A percentile compares a stretch with the other conserved stretches of the same genome.
These are phyloP conservation scores for Phyto melanocephala DNA, from an alignment of 2,888 invertebrate species.

Conservation along the genomic window DNA sequence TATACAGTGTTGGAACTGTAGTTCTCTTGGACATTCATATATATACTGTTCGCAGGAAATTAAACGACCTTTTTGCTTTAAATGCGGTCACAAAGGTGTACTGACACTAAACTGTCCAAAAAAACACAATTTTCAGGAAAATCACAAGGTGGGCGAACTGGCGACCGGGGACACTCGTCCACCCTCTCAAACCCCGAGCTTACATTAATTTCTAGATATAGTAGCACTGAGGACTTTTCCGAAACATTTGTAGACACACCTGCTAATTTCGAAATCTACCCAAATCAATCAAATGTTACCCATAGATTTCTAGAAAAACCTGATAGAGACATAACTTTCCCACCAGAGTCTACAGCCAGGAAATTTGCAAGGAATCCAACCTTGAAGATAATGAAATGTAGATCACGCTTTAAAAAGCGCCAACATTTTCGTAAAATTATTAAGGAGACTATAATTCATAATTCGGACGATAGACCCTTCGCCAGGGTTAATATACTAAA, in stretches of 20 bases:
- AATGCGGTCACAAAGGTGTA: not conserved
- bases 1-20: not conserved
- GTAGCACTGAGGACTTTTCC: not conserved
- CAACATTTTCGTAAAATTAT: not conserved
- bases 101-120: too few relatives aligned
- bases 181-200: slow-evolving; percentile 26
- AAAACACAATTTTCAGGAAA: too few relatives aligned
- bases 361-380: not conserved
- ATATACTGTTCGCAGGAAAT: not conserved
- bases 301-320: not conserved
- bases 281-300: not conserved
- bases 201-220: not conserved
- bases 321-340: not conserved
- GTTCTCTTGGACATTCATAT: not conserved
- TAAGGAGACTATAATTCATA: not conserved
- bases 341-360: not conserved
- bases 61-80: slow-evolving; percentile 7
- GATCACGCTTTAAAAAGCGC: not conserved
- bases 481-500: not conserved
- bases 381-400: not conserved
- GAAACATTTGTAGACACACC: not conserved
- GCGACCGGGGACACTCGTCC: too few relatives aligned
- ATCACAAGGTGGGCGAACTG: too few relatives aligned
- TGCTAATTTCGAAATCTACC: not conserved
- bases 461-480: too few relatives aligned